Conservation (phyloP, 2,797 vertebrate genomes). For the Crocodylus rhombifer region DNA sequence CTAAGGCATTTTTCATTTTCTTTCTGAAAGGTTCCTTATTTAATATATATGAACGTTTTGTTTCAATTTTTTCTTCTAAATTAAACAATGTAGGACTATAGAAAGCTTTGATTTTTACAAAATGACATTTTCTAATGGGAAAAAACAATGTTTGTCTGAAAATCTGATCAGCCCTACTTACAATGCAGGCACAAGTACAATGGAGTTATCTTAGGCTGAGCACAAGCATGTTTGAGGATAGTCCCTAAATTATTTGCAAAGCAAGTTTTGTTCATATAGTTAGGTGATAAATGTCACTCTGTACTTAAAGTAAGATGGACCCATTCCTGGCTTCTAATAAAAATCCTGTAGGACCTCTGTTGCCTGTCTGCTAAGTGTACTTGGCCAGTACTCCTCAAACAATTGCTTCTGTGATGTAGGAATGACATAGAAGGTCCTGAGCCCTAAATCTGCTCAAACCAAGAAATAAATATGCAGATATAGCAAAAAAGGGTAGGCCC, state of each 20-base stretch:
- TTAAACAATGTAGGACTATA: not conserved
- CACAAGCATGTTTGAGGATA: not conserved
- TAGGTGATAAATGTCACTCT: not conserved
- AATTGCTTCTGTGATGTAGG: not conserved
- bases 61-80: not conserved
- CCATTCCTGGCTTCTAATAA: not conserved
- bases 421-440: not conserved
- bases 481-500: not conserved
- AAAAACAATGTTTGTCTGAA: not conserved
- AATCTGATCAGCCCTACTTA: not conserved
- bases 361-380: not conserved
- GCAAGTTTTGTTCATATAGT: not conserved
- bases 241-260: not conserved
- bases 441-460: not conserved
- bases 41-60: not conserved
- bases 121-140: not conserved
- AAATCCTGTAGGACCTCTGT: not conserved
- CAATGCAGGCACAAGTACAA: not conserved
- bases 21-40: not conserved
- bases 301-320: not conserved
- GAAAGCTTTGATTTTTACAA: not conserved
- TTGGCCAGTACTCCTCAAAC: not conserved
- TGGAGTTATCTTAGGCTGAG: not conserved
- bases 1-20: not conserved
- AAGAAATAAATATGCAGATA: not conserved